Percentiles rank a stretch among this genome's conserved stretches.
phyloP scores from a whole-genome alignment of 2,888 invertebrate species.

The Lasioglossum vierecki region DNA sequence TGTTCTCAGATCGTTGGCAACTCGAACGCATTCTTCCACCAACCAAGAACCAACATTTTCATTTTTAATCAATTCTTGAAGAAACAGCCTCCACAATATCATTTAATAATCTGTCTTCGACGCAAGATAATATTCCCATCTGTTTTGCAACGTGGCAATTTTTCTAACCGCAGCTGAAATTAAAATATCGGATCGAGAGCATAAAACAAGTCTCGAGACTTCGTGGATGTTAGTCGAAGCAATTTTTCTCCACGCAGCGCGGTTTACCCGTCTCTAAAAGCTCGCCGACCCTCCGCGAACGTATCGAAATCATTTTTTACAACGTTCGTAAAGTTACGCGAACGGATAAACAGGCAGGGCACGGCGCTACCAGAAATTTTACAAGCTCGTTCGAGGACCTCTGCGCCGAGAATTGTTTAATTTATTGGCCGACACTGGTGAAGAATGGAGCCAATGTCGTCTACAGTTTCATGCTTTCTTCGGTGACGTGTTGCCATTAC shows the following conservation, averaged over 20 bases:
- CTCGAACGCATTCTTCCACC: neutral
- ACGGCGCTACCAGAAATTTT: constrained; percentile 55
- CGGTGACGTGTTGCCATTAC: constrained; percentile 22
- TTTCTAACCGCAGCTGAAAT: constrained; percentile 4
- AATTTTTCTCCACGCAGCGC: constrained; percentile 54
- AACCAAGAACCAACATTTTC: neutral
- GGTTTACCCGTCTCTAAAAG: constrained; percentile 38
- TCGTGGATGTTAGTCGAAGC: constrained; percentile 27
- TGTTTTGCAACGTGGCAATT: neutral
- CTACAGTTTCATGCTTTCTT: neutral
- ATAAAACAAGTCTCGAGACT: constrained; percentile 41
- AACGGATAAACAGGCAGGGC: constrained; percentile 60
- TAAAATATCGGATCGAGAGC: constrained; percentile 50
- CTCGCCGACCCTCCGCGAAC: constrained; percentile 62
- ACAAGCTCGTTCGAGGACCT: constrained; percentile 34
- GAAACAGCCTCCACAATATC: too few species aligned
- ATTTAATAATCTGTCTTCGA: neutral
- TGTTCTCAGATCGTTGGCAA: neutral
- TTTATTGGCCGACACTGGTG: constrained; percentile 6
- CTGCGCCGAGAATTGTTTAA: constrained; percentile 29
- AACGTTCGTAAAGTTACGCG: constrained; percentile 62
- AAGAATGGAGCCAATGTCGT: constrained; percentile 16
- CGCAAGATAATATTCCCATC: neutral
- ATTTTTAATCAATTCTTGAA: neutral
- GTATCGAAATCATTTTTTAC: constrained; percentile 71